phyloP scores from a whole-genome alignment of 2,888 invertebrate species.

The Ormyrus pomaceus region DNA sequence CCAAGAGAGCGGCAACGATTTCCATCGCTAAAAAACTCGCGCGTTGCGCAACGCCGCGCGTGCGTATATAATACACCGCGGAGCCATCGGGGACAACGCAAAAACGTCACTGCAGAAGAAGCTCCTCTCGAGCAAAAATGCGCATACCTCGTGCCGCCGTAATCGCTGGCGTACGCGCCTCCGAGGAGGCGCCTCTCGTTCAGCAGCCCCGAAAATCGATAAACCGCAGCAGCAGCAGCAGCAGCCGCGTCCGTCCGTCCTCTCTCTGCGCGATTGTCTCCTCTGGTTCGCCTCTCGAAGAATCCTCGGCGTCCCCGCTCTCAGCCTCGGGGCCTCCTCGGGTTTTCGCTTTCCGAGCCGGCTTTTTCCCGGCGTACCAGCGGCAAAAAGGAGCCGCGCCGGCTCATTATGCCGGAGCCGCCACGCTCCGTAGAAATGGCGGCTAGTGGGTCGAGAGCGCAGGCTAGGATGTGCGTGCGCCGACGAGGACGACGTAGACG shows the following conservation, averaged over 20 bases:
- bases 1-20: too few relatives aligned
- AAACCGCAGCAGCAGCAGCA: constrained; percentile 20
- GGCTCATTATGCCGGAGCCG: constrained; percentile 43
- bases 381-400: background rate
- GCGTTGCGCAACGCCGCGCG: too few relatives aligned
- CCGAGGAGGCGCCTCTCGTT: background rate
- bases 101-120: background rate
- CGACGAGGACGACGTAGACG: background rate
- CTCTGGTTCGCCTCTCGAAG: background rate
- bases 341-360: constrained; percentile 10
- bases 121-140: too few relatives aligned
- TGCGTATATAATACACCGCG: too few relatives aligned
- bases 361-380: background rate
- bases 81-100: background rate
- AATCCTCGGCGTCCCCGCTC: background rate
- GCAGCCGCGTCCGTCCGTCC: background rate
- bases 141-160: background rate
- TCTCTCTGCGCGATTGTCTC: background rate
- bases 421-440: constrained; percentile 51
- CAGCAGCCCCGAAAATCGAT: constrained; percentile 25
- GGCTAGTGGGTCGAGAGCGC: constrained; percentile 55
- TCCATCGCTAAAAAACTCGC: too few relatives aligned
- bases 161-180: background rate
- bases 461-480: too few relatives aligned
- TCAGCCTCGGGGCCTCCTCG: background rate